Conservation (phyloP, 1,140 invertebrate species). For the Drosophila kikkawai region DNA sequence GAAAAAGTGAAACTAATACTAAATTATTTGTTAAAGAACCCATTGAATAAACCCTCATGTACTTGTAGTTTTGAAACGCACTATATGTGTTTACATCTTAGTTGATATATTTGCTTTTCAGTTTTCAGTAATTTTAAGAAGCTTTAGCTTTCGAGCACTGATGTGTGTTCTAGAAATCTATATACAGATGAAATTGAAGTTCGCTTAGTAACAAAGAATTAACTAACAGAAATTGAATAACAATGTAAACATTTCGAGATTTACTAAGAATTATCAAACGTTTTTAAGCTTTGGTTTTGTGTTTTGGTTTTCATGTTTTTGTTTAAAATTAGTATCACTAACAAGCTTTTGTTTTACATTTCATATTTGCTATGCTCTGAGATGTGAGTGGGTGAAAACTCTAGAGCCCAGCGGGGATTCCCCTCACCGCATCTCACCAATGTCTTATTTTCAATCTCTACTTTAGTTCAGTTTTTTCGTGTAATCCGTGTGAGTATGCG, state of each 20-base stretch:
- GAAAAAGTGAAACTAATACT: no score
- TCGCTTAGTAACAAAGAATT: constrained; percentile 22
- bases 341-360: constrained; percentile 62
- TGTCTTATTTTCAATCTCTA: constrained; percentile 44
- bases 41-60: neutral
- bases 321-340: constrained; percentile 82
- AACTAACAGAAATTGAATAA: constrained; percentile 40
- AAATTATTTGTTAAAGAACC: neutral
- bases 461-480: constrained; percentile 39
- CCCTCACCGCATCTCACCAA: constrained; percentile 10
- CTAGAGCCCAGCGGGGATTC: constrained; percentile 1
- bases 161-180: constrained; percentile 30
- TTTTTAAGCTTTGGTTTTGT: constrained; percentile 22
- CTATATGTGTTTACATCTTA: constrained; percentile 18
- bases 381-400: constrained; percentile 30
- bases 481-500: constrained; percentile 20
- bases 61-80: constrained; percentile 23
- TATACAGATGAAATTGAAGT: constrained; percentile 45
- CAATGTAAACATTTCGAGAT: constrained; percentile 48
- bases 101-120: constrained; percentile 24
- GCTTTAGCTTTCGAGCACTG: constrained; percentile 32
- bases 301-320: constrained; percentile 12
- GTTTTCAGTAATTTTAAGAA: constrained; percentile 15
- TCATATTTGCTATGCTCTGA: constrained; percentile 26
- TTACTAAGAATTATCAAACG: constrained; percentile 48